Percentiles rank a stretch among this genome's conserved stretches.
phyloP scores from a whole-genome alignment of 2,113 vertebrate species.

The Vireo altiloquus region DNA sequence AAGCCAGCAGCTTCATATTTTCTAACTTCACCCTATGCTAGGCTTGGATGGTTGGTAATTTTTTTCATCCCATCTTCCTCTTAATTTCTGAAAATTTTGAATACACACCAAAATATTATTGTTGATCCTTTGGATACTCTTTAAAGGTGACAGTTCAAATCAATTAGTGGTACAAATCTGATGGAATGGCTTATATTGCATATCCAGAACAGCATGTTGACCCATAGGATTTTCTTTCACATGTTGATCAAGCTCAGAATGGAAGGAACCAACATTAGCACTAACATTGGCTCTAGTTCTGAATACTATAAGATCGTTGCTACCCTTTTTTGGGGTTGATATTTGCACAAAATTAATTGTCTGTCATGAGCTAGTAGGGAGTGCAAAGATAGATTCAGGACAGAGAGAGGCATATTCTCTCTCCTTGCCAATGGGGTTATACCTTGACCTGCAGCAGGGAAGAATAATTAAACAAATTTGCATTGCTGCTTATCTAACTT shows the following conservation, averaged over 20 bases:
- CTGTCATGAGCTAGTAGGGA: neutral
- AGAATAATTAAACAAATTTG: neutral
- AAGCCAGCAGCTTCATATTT: conserved; percentile 69
- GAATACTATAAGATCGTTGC: neutral
- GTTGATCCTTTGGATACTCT: neutral
- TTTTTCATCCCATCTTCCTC: neutral
- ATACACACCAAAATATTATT: neutral
- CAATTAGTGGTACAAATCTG: neutral
- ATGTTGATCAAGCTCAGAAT: neutral
- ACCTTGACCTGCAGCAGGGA: neutral
- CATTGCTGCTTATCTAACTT: neutral
- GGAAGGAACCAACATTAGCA: neutral
- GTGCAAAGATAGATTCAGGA: neutral
- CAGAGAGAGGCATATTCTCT: neutral
- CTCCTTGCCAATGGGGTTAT: neutral
- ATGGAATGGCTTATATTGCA: neutral
- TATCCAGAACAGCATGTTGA: neutral
- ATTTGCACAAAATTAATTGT: neutral
- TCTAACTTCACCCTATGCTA: conserved; percentile 66
- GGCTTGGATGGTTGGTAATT: conserved; percentile 76
- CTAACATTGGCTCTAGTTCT: neutral
- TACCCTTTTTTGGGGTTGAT: neutral
- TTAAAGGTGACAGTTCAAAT: neutral
- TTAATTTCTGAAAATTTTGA: neutral
- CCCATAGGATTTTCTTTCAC: neutral